phyloP scores from a whole-genome alignment of 2,113 vertebrate genomes.

The Ranitomeya variabilis region DNA sequence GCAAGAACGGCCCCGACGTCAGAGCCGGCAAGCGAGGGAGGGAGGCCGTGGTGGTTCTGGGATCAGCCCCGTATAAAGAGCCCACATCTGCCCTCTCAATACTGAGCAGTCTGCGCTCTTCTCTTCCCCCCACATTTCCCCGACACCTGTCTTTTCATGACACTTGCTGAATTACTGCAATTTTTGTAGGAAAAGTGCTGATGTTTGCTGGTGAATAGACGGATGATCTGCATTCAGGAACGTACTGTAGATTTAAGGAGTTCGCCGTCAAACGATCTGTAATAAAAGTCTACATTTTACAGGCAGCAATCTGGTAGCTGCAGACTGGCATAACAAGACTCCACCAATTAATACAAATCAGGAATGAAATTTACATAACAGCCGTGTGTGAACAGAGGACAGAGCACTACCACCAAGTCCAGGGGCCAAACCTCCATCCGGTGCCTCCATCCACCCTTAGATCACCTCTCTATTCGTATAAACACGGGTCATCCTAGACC shows the following conservation, averaged over 20 bases:
- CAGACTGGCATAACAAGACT: conserved; percentile 1
- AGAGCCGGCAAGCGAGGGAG: background rate
- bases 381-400: background rate
- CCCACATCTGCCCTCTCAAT: conserved; percentile 9
- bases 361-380: background rate
- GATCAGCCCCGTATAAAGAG: background rate
- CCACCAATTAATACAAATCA: conserved; percentile 25
- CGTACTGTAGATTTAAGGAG: background rate
- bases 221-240: conserved; percentile 42
- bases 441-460: no score
- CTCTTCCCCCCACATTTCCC: background rate
- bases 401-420: no score
- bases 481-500: no score
- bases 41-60: background rate
- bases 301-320: conserved; percentile 11
- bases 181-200: conserved; percentile 18
- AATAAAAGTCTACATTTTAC: conserved; percentile 33
- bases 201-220: conserved; percentile 25
- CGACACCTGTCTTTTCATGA: conserved; percentile 37
- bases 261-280: background rate
- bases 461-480: no score
- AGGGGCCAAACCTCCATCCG: no score
- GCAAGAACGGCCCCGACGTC: background rate
- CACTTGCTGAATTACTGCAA: conserved; percentile 22
- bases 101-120: background rate